Base-by-base conservation (phyloP, 2,888 invertebrate genomes). In the Nyleta sp. region DNA sequence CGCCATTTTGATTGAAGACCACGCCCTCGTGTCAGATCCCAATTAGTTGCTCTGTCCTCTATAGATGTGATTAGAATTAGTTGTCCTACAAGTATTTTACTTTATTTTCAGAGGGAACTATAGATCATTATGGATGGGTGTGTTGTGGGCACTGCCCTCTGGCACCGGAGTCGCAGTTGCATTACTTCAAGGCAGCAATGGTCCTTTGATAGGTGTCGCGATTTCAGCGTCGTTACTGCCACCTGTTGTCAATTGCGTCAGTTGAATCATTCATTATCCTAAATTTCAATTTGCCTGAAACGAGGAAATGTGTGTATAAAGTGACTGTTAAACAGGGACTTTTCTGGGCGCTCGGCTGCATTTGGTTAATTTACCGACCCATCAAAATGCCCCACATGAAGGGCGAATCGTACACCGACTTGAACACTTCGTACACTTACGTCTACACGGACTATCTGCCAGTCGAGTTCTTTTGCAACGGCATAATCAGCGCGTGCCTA, bases 161-260 rank as follows among this genome's bases (percentile, higher is more conserved):
- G 95, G 95, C 11, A 95, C 95, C 5, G 97, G 96, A 7, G 96
- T 97, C 11, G 96, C 96, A 1, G 92, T 97, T 17, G 96, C 96
- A n/a, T 91, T 97, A 60, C 92, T 97, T 0, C 96, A 96, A 86
- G 96, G 96, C 33, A 96, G 96, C 87, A 95, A 95, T 40, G 96
- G 96, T 0, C 96, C 96, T 0, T 91, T 97, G 53, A 96, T 97
- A 80, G 97, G 96, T 72, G 96, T 97, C 60, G 97, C 97, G n/a
- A 97, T 97, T 87, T 96, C 96, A 15, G 96, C 96, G 0, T 96
- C 96, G 0, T 91, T 97, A 59, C 89, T 97, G 73, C 97, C 97
- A 17, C 97, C 96, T 3, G 95, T 96, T 67, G 96, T 96, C 20
- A 97, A 97, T 91, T 95, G 96, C 86, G 96, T 95, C 91, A 93